Percentiles rank a stretch among this genome's conserved stretches.
Evolutionary conservation across 2,888 invertebrate genomes (phyloP).

Genomic region (Epicampocera succincta): DNA sequence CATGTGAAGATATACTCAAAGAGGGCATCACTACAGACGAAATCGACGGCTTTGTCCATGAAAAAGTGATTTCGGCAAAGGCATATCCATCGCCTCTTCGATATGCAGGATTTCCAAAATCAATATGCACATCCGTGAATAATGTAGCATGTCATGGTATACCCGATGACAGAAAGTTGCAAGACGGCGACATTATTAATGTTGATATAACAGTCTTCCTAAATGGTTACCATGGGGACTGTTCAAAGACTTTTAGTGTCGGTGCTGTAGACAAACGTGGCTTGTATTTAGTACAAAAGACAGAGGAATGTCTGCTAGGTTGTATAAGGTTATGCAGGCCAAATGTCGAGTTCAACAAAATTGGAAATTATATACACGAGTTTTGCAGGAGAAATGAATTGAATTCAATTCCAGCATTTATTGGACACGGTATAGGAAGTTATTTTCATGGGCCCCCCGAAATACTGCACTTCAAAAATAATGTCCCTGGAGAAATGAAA

Average conservation of each 20-base stretch:
- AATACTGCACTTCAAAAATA: conserved; percentile 89
- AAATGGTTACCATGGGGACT: conserved; percentile 95
- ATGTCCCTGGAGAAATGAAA: conserved; percentile 87
- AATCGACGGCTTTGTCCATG: conserved; percentile 89
- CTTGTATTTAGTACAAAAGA: conserved; percentile 85
- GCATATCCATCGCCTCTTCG: conserved; percentile 95
- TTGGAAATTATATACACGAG: conserved; percentile 86
- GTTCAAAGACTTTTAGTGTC: conserved; percentile 92
- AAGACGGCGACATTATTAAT: conserved; percentile 94
- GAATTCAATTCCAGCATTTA: conserved; percentile 89
- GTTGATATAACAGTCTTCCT: conserved; percentile 94
- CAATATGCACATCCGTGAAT: conserved; percentile 93
- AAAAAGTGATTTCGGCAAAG: conserved; percentile 85
- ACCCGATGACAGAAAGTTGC: conserved; percentile 90
- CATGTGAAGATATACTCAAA: conserved; percentile 85
- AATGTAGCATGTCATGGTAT: conserved; percentile 97
- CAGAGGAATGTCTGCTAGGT: conserved; percentile 87
- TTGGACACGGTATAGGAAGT: conserved; percentile 95
- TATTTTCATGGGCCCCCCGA: conserved; percentile 97
- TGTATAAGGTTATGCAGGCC: conserved; percentile 86
- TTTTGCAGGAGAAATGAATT: conserved; percentile 85
- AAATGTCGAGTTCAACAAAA: conserved; percentile 83
- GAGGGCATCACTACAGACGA: conserved; percentile 92
- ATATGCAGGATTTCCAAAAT: conserved; percentile 93
- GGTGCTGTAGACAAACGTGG: conserved; percentile 91